A percentile compares a stretch with the other conserved stretches of the same genome.
These are phyloP conservation scores for Melanotaenia parkinsoni DNA, from an alignment of 2,797 vertebrate species.

Conservation along the genomic window DNA sequence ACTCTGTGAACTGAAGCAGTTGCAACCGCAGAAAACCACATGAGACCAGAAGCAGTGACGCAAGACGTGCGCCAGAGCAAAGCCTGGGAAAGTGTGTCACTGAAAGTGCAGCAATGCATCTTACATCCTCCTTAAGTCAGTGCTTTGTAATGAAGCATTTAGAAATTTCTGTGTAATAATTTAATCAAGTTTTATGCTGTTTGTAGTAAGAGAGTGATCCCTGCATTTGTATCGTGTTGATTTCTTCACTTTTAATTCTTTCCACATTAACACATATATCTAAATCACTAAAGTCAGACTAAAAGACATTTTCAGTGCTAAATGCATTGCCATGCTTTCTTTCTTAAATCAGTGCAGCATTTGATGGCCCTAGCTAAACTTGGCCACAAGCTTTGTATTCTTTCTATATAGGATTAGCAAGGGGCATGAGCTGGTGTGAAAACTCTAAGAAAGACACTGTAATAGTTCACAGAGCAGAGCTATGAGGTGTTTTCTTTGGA, in stretches of 20 bases:
- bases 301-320: background rate
- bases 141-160: constrained; percentile 45
- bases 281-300: background rate
- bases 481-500: constrained; percentile 52
- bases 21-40: constrained; percentile 78
- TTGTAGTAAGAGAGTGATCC: constrained; percentile 23
- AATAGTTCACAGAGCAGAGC: constrained; percentile 21
- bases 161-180: constrained; percentile 28
- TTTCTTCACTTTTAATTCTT: background rate
- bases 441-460: constrained; percentile 23
- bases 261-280: constrained; percentile 4
- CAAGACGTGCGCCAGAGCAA: constrained; percentile 63
- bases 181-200: constrained; percentile 46
- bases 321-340: background rate
- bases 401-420: background rate
- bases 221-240: constrained; percentile 13
- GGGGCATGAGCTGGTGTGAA: constrained; percentile 19
- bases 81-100: constrained; percentile 82
- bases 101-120: constrained; percentile 71
- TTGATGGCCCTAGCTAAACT: background rate
- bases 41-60: constrained; percentile 76
- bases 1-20: constrained; percentile 76
- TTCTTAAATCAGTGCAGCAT: background rate
- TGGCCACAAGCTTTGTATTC: background rate
- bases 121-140: constrained; percentile 67